Percentiles rank a stretch among this genome's conserved stretches.
Evolutionary conservation across 1,140 invertebrate genomes (phyloP).

Genomic region (Lepidotrigona ventralis): DNA sequence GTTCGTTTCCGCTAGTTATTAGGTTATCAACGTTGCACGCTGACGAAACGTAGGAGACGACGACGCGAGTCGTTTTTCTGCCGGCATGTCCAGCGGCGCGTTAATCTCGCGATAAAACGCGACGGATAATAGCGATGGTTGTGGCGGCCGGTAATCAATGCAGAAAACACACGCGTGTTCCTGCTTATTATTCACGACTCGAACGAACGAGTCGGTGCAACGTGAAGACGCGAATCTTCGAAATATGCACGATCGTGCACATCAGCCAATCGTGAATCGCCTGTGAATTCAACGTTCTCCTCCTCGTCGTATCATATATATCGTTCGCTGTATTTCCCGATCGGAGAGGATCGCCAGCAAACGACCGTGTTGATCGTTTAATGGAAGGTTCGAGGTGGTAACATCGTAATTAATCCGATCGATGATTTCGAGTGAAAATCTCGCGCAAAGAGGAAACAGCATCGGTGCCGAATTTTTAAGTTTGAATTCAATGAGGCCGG

Average conservation of each 20-base stretch:
- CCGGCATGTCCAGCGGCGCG: not conserved
- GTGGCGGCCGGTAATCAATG: not conserved
- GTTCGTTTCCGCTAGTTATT: not conserved
- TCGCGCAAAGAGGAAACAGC: no score
- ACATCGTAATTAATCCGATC: not conserved
- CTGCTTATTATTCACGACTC: not conserved
- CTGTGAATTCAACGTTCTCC: not conserved
- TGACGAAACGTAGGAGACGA: not conserved
- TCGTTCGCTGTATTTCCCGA: no score
- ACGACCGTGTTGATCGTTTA: not conserved
- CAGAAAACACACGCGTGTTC: not conserved
- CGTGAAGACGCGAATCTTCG: not conserved
- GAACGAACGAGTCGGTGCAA: not conserved
- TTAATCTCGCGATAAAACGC: constrained; percentile 21
- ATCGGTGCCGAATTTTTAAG: not conserved
- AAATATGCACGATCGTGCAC: not conserved
- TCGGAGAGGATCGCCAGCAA: not conserved
- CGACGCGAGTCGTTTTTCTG: not conserved
- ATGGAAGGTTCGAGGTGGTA: not conserved
- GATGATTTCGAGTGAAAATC: constrained; percentile 2
- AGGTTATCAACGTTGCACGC: constrained; percentile 11
- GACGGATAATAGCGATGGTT: not conserved
- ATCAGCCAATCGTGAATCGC: not conserved
- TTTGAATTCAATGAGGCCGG: not conserved
- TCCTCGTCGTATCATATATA: not conserved